These are phyloP conservation scores for Tursiops truncatus DNA, from an alignment of 2,113 vertebrate species.

Conservation along the genomic window DNA sequence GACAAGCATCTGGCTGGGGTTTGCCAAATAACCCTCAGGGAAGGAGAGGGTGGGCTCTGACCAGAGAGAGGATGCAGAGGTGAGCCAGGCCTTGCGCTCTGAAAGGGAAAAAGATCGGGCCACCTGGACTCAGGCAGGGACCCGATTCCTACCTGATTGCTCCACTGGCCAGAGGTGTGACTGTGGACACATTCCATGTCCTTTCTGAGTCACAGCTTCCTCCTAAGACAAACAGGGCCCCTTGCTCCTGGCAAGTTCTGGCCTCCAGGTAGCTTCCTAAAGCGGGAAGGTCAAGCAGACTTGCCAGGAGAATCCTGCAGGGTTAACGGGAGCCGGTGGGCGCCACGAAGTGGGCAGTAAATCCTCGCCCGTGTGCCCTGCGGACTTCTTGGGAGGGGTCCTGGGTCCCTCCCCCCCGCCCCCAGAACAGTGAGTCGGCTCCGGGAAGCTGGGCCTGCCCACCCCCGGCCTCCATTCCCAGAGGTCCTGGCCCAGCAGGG, in stretches of 20 bases:
- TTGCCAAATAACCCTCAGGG: neutral
- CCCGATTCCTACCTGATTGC: neutral
- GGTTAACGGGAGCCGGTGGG: neutral
- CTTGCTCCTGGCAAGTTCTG: neutral
- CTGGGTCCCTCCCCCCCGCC: too few relatives aligned
- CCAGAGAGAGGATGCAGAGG: neutral
- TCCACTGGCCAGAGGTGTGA: neutral
- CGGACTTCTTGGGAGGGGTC: neutral
- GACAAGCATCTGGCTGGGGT: neutral
- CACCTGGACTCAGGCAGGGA: neutral
- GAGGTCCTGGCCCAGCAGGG: neutral
- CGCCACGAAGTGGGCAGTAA: neutral
- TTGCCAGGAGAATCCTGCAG: neutral
- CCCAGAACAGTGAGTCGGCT: neutral
- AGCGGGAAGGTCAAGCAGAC: neutral
- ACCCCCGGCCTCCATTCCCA: neutral
- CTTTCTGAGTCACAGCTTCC: neutral
- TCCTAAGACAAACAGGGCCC: neutral
- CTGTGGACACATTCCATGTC: neutral
- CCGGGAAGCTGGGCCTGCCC: neutral
- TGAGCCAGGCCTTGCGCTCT: neutral
- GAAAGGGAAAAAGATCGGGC: neutral
- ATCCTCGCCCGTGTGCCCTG: accelerated
- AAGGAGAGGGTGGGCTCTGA: neutral
- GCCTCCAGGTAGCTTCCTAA: neutral